Conservation (phyloP, 53 echinoderm and acorn worm genomes). For the Stichopus horrens region DNA sequence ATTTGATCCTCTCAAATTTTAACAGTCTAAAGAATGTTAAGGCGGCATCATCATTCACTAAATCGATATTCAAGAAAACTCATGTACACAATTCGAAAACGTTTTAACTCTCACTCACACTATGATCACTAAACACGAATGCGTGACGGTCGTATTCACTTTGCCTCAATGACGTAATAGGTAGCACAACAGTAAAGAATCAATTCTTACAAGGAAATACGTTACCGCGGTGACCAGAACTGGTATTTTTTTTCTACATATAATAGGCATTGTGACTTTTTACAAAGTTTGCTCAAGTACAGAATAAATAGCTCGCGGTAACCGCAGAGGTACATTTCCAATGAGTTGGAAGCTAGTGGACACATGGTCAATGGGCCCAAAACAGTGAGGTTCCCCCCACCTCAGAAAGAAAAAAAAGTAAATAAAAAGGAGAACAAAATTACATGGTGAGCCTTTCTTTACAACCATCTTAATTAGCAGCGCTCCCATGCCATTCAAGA, state of each 20-base stretch:
- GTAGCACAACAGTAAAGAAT: not conserved
- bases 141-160: too few relatives aligned
- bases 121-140: too few relatives aligned
- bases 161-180: not conserved
- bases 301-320: conserved; percentile 14
- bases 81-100: too few relatives aligned
- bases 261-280: not conserved
- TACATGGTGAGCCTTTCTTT: conserved; percentile 17
- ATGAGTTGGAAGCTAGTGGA: not conserved
- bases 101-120: too few relatives aligned
- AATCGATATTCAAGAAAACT: too few relatives aligned
- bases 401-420: not conserved
- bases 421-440: not conserved
- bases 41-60: too few relatives aligned
- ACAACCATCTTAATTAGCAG: conserved; percentile 26
- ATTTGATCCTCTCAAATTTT: too few relatives aligned
- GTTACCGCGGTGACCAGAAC: not conserved
- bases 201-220: not conserved
- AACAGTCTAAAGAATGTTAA: too few relatives aligned
- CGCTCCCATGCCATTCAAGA: conserved; percentile 13
- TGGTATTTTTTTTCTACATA: not conserved
- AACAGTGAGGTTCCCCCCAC: not conserved
- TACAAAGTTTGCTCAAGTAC: conserved; percentile 11
- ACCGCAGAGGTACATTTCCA: not conserved
- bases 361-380: not conserved